Evolutionary conservation across 2,888 invertebrate genomes (phyloP), one percentile per base, ranked within the genome.

Genomic region (Ellobium chinense): DNA sequence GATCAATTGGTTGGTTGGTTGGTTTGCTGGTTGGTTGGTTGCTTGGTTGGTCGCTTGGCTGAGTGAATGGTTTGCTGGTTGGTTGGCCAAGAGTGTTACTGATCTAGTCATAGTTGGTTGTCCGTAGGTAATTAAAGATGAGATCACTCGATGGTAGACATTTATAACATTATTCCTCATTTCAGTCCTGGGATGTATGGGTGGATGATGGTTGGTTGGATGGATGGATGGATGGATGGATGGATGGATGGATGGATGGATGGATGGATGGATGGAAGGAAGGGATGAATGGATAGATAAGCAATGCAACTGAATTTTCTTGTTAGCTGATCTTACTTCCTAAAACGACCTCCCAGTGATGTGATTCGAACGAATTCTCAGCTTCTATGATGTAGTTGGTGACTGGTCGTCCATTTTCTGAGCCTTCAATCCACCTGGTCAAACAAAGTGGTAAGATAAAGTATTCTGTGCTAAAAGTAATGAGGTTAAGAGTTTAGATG

Each of bases 331-430:
- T 27, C 56, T 24, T n/a, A 69, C 68, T 56, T 60, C 27, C 69
- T 21, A 78, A 18, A 21, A 36, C 78, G 9, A 68, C 58, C 12
- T 58, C 29, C 78, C 69, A 78, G 27, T 34, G n/a, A 5, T 78
- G 39, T 24, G 62, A 27, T 39, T 86, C 83, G 54, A 74, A 85
- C 21, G 37, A 56, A 18, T 86, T 87, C 24, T 73, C 79, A 0
- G 86, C 85, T 39, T 96, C 95, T n/a, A 99, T 94, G 9, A 95
- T 95, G 91, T 98, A 98, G 84, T 95, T 95, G 9, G 94, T 94
- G 80, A 98, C 96, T 0, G 95, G 95, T 27, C 95, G 95, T 0
- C 98, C 98, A 92, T 98, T 97, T 21, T 95, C 94, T 34, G 96
- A 96, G 27, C 97, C 97, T 93, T 82, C 79, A 0, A 85, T 87